Percentiles rank a stretch among this genome's conserved stretches.
Evolutionary conservation across 2,797 vertebrate genomes (phyloP).

Genomic region (Hydrolagus colliei): DNA sequence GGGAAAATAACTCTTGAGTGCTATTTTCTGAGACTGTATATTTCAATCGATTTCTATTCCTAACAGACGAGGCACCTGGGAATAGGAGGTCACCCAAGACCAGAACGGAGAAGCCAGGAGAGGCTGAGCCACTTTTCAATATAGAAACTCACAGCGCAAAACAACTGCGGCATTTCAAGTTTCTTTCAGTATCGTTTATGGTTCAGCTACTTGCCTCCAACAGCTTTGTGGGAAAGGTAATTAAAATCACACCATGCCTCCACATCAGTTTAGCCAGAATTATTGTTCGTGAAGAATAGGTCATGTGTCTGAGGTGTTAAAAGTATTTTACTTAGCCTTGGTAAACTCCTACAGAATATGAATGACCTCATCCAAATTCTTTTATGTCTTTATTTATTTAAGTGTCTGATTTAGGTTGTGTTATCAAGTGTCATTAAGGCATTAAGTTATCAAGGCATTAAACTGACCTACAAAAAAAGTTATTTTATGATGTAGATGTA

Average conservation of each 20-base stretch:
- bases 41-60: background rate
- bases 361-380: background rate
- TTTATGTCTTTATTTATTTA: too few species aligned
- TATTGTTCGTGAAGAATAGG: background rate
- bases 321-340: background rate
- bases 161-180: constrained; percentile 86
- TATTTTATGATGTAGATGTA: too few species aligned
- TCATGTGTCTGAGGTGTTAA: background rate
- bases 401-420: too few species aligned
- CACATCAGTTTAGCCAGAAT: background rate
- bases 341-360: background rate
- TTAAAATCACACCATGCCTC: background rate
- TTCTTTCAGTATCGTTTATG: constrained; percentile 80
- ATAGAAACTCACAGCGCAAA: constrained; percentile 75
- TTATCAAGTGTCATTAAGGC: too few species aligned
- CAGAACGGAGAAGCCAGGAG: constrained; percentile 43
- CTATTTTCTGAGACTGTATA: background rate
- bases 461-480: too few species aligned
- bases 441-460: too few species aligned
- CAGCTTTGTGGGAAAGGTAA: constrained; percentile 79
- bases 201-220: constrained; percentile 73
- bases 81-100: constrained; percentile 37
- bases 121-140: constrained; percentile 66
- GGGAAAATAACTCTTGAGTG: background rate
- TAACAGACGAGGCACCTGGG: constrained; percentile 47